These are phyloP conservation scores for Fragum sueziense DNA, from an alignment of 2,888 invertebrate genomes.

Conservation along the genomic window DNA sequence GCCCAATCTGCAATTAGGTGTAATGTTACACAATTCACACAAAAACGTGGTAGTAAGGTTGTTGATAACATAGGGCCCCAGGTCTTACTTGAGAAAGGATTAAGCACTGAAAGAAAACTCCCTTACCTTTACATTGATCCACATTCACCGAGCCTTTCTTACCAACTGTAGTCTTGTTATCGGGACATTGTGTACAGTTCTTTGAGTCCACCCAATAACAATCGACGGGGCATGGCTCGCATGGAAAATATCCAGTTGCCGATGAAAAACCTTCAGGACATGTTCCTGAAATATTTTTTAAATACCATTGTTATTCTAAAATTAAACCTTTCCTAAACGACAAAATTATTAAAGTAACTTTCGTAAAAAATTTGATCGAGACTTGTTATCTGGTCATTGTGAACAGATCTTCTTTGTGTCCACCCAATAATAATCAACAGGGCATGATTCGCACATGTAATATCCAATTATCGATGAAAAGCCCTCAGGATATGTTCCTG, in stretches of 20 bases:
- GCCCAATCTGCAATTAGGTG: no score
- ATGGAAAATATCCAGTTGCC: not conserved
- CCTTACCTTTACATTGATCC: constrained; percentile 1
- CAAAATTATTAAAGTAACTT: no score
- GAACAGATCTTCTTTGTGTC: constrained; percentile 6
- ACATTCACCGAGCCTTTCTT: not conserved
- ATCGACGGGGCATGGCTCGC: not conserved
- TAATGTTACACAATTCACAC: no score
- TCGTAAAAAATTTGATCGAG: no score
- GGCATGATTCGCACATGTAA: not conserved
- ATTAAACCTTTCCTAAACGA: not conserved
- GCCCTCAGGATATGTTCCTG: constrained; percentile 7
- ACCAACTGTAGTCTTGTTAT: not conserved
- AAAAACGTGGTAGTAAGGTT: no score
- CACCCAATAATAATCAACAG: not conserved
- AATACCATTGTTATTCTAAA: no score
- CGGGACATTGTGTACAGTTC: not conserved
- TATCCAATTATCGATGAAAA: not conserved
- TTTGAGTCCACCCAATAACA: constrained; percentile 10
- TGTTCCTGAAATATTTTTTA: not conserved
- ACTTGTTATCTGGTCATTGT: not conserved
- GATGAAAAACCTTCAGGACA: constrained; percentile 13
- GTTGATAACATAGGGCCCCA: no score
- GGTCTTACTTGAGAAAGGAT: no score
- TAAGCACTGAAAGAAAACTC: no score